phyloP scores from a whole-genome alignment of 2,113 vertebrate species.

The Pedetes capensis region DNA sequence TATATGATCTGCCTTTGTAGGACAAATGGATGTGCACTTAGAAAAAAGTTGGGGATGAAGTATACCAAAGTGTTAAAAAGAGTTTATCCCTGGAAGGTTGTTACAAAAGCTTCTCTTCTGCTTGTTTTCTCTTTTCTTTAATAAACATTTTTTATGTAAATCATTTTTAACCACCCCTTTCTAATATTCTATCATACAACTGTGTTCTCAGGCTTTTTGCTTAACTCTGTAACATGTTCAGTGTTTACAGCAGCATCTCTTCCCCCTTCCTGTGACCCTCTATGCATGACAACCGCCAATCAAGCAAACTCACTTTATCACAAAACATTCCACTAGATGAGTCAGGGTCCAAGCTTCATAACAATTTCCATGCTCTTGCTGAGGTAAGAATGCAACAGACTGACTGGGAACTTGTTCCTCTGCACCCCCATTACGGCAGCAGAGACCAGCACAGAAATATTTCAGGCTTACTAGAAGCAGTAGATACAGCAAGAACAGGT shows the following conservation, averaged over 20 bases:
- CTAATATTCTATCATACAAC: neutral
- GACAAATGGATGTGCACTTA: neutral
- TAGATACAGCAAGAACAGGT: conserved; percentile 77
- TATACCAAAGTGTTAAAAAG: neutral
- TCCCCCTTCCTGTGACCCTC: neutral
- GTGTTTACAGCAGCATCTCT: neutral
- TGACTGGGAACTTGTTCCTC: conserved; percentile 43
- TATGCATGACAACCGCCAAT: conserved; percentile 31
- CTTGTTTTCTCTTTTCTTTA: neutral
- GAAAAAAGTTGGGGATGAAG: neutral
- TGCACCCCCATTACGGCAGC: conserved; percentile 31
- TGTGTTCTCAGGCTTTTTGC: neutral
- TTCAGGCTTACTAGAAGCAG: conserved; percentile 75
- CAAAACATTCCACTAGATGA: conserved; percentile 29
- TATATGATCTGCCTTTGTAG: neutral
- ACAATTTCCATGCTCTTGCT: conserved; percentile 6
- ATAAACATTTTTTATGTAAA: neutral
- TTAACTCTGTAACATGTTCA: neutral
- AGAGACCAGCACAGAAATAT: conserved; percentile 68
- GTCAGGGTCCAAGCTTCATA: neutral
- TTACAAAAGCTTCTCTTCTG: neutral
- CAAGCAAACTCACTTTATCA: conserved; percentile 5
- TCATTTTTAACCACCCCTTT: neutral
- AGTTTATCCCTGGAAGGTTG: neutral
- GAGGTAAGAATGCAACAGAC: conserved; percentile 60